Evolutionary conservation across 30 jellyfish, hydroid and myxozoan genomes (phyloP).

Genomic region (Aurelia aurita complex sp. Pacific): DNA sequence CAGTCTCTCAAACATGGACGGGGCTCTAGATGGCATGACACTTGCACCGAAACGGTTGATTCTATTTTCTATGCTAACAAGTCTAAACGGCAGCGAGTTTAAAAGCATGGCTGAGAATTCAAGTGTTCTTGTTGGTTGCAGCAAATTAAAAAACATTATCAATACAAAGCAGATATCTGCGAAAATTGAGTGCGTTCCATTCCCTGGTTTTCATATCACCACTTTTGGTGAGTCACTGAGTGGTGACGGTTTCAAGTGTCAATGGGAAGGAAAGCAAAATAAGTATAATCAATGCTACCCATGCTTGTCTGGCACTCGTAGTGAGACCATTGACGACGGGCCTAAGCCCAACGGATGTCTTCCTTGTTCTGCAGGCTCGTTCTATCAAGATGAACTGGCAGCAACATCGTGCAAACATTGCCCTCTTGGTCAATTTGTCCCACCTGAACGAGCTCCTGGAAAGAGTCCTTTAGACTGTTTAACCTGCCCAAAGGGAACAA

Average conservation of each 20-base stretch:
- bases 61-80: slow-evolving; percentile 14
- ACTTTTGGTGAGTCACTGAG: not conserved
- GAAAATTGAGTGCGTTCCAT: slow-evolving; percentile 41
- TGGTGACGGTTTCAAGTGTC: slow-evolving; percentile 51
- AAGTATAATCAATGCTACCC: slow-evolving; percentile 18
- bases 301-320: slow-evolving; percentile 39
- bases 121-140: slow-evolving; percentile 20
- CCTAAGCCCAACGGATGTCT: slow-evolving; percentile 7
- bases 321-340: not conserved
- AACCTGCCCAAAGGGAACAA: slow-evolving; percentile 67
- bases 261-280: too few relatives aligned
- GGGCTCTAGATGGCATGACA: slow-evolving; percentile 35
- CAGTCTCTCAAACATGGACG: slow-evolving; percentile 6
- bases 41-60: slow-evolving; percentile 34
- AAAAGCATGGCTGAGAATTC: slow-evolving; percentile 13
- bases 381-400: slow-evolving; percentile 66
- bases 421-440: slow-evolving; percentile 61
- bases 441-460: slow-evolving; percentile 49
- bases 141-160: slow-evolving; percentile 5
- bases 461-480: slow-evolving; percentile 36
- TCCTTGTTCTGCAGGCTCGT: slow-evolving; percentile 59
- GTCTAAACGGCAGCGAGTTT: not conserved
- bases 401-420: slow-evolving; percentile 43
- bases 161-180: not conserved
- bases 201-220: not conserved